phyloP scores from a whole-genome alignment of 2,888 invertebrate species.

The Bimastos eiseni region DNA sequence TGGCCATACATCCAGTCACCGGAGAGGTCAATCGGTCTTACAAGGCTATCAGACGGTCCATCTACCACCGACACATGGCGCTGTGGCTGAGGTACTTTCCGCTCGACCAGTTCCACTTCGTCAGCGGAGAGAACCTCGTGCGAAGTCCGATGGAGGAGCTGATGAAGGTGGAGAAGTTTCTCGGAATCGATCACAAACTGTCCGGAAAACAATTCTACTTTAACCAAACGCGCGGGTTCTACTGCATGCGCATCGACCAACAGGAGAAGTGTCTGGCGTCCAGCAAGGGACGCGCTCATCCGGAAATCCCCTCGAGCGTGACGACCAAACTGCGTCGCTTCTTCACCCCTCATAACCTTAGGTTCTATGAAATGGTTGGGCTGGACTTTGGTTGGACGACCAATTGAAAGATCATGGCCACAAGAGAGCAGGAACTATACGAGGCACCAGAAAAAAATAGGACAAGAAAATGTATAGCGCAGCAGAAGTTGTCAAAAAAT shows the following conservation, averaged over 20 bases:
- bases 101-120: conserved; percentile 85
- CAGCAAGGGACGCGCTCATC: conserved; percentile 83
- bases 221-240: conserved; percentile 94
- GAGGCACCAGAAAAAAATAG: background rate
- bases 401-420: background rate
- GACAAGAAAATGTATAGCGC: background rate
- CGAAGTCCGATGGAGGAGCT: conserved; percentile 56
- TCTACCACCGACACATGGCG: conserved; percentile 74
- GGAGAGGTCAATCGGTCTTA: conserved; percentile 63
- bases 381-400: conserved; percentile 82
- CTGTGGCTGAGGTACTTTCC: conserved; percentile 91
- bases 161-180: conserved; percentile 53
- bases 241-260: conserved; percentile 68
- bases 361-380: conserved; percentile 77
- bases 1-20: conserved; percentile 57
- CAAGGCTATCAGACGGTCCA: conserved; percentile 62
- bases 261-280: conserved; percentile 79
- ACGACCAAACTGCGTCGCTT: conserved; percentile 50
- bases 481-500: background rate
- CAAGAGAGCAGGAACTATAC: background rate
- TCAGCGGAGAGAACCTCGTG: conserved; percentile 69
- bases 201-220: conserved; percentile 83
- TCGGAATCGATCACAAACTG: conserved; percentile 54
- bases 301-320: conserved; percentile 77
- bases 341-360: conserved; percentile 52